A percentile compares a stretch with the other conserved stretches of the same genome.
Evolutionary conservation across 2,888 invertebrate genomes (phyloP).

Genomic region (Stenchaetothrips biformis): DNA sequence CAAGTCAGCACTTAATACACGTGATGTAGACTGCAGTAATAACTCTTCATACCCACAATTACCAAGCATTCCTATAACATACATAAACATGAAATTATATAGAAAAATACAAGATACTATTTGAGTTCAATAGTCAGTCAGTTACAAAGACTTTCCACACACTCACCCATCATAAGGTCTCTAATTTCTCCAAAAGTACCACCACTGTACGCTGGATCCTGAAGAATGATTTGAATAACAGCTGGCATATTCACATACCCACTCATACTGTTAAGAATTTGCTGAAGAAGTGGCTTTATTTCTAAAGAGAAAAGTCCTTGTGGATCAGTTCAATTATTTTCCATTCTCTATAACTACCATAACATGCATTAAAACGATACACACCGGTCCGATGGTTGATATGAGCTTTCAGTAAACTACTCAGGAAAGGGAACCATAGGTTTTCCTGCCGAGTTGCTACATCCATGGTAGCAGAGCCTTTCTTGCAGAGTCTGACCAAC

Average conservation of each 20-base stretch:
- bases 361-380: slow-evolving; percentile 5
- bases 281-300: slow-evolving; percentile 36
- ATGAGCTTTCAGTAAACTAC: background rate
- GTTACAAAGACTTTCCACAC: background rate
- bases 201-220: slow-evolving; percentile 51
- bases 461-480: slow-evolving; percentile 48
- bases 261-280: slow-evolving; percentile 51
- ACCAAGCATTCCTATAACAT: slow-evolving; percentile 61
- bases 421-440: slow-evolving; percentile 51
- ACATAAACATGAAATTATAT: background rate
- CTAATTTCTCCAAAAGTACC: slow-evolving; percentile 53
- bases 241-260: slow-evolving; percentile 52
- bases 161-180: slow-evolving; percentile 49
- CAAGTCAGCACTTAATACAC: slow-evolving; percentile 63
- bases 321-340: slow-evolving; percentile 40
- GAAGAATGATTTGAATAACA: slow-evolving; percentile 48
- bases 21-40: slow-evolving; percentile 62
- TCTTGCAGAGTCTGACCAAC: slow-evolving; percentile 48
- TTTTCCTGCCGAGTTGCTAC: slow-evolving; percentile 41
- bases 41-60: slow-evolving; percentile 72
- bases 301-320: slow-evolving; percentile 33
- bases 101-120: background rate
- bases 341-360: background rate
- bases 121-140: background rate
- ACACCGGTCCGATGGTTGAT: background rate